phyloP scores from a whole-genome alignment of 2,888 invertebrate species.

The Allolobophora icterica region DNA sequence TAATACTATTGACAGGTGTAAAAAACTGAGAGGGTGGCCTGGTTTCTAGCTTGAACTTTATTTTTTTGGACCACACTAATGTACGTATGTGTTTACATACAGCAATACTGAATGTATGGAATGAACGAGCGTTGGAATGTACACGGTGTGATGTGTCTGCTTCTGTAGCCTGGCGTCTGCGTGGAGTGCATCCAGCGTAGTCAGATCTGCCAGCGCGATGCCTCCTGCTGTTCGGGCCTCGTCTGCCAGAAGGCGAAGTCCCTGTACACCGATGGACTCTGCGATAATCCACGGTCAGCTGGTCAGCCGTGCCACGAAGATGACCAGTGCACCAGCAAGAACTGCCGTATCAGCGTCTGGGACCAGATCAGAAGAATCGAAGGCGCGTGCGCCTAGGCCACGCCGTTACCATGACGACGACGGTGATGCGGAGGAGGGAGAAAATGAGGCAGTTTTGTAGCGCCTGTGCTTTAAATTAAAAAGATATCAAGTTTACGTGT shows the following conservation, averaged over 20 bases:
- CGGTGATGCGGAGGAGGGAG: neutral
- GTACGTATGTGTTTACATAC: no score
- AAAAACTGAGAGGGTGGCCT: no score
- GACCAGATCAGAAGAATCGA: neutral
- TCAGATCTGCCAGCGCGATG: slow-evolving; percentile 38
- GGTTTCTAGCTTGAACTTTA: no score
- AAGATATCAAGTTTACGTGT: no score
- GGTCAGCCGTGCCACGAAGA: slow-evolving; percentile 37
- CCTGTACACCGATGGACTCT: slow-evolving; percentile 32
- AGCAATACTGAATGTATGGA: no score
- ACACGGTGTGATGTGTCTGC: neutral
- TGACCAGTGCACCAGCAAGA: slow-evolving; percentile 33
- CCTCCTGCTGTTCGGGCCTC: slow-evolving; percentile 35
- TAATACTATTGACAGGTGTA: no score
- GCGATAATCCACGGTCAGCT: neutral
- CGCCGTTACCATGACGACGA: neutral
- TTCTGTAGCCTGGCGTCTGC: slow-evolving; percentile 35
- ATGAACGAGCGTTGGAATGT: no score
- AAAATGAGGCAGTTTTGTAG: no score
- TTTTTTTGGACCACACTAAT: no score
- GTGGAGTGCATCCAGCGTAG: slow-evolving; percentile 33
- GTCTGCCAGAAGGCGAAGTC: slow-evolving; percentile 39
- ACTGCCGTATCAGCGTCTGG: slow-evolving; percentile 27
- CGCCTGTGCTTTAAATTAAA: no score
- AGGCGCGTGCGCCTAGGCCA: neutral